These are phyloP conservation scores for Hetaerina titia DNA, from an alignment of 2,888 invertebrate species.

Conservation along the genomic window DNA sequence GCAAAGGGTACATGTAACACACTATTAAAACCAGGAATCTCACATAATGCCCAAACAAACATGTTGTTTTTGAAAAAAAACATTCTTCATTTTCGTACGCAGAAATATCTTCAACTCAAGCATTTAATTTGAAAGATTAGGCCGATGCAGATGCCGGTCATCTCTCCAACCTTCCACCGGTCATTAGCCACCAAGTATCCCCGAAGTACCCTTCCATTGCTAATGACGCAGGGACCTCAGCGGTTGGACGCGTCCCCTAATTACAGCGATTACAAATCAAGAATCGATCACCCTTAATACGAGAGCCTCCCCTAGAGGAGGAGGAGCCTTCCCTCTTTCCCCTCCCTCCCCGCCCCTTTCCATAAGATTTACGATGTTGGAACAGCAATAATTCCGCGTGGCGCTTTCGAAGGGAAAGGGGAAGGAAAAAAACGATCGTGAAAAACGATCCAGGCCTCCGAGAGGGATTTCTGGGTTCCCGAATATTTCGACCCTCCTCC, in stretches of 20 bases:
- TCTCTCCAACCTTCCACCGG: not conserved
- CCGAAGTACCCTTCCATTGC: not conserved
- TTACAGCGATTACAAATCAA: not conserved
- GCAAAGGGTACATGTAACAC: no score
- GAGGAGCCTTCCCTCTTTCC: not conserved
- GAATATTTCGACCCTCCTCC: not conserved
- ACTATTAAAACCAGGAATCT: no score
- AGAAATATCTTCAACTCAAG: no score
- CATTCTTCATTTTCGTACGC: not conserved
- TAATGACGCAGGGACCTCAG: not conserved
- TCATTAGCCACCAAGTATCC: not conserved
- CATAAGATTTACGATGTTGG: conserved; percentile 29
- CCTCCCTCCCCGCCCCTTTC: not conserved
- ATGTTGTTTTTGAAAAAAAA: no score
- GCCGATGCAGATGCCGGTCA: not conserved
- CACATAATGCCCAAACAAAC: no score
- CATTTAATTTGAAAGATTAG: not conserved
- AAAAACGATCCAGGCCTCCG: conserved; percentile 18
- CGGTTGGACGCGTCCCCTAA: not conserved
- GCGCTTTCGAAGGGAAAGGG: conserved; percentile 14
- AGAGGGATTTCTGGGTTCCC: conserved; percentile 21
- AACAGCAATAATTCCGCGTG: conserved; percentile 35
- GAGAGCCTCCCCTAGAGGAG: not conserved
- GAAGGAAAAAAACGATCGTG: not conserved
- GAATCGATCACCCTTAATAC: not conserved